These are phyloP conservation scores for Bujurquina vittata DNA, from an alignment of 2,113 vertebrate genomes.

Conservation along the genomic window DNA sequence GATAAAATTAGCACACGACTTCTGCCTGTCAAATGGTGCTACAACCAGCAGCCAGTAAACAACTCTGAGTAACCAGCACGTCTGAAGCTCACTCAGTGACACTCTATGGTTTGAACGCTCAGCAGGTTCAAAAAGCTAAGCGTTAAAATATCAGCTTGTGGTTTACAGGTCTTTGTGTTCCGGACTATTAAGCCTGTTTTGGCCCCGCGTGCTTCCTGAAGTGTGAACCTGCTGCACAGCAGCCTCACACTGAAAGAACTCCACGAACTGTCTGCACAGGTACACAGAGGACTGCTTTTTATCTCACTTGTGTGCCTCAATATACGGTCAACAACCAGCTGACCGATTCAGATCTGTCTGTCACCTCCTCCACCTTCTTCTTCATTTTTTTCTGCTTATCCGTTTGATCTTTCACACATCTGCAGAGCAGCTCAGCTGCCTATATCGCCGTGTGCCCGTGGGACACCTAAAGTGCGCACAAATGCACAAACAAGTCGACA, in stretches of 20 bases:
- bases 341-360: not conserved
- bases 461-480: not conserved
- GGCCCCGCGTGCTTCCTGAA: not conserved
- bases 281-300: not conserved
- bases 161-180: not conserved
- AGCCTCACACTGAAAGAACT: not conserved
- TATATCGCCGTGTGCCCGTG: not conserved
- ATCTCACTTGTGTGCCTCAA: not conserved
- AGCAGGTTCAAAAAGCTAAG: not conserved
- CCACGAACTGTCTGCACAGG: not conserved
- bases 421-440: constrained; percentile 24
- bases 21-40: not conserved
- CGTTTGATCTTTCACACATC: constrained; percentile 47
- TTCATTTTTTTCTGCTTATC: not conserved
- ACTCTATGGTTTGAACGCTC: not conserved
- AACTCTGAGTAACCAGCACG: not conserved
- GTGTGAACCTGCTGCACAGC: not conserved
- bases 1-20: not conserved
- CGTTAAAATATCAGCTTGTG: not conserved
- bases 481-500: not conserved
- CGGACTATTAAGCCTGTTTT: not conserved
- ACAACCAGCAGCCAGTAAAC: not conserved
- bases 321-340: rapidly evolving
- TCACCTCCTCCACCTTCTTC: not conserved
- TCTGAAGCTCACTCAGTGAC: not conserved